Evolutionary conservation across 2,888 invertebrate species (phyloP), one percentile per base, ranked within the genome.

Genomic region (Acrocyrtus sp.): DNA sequence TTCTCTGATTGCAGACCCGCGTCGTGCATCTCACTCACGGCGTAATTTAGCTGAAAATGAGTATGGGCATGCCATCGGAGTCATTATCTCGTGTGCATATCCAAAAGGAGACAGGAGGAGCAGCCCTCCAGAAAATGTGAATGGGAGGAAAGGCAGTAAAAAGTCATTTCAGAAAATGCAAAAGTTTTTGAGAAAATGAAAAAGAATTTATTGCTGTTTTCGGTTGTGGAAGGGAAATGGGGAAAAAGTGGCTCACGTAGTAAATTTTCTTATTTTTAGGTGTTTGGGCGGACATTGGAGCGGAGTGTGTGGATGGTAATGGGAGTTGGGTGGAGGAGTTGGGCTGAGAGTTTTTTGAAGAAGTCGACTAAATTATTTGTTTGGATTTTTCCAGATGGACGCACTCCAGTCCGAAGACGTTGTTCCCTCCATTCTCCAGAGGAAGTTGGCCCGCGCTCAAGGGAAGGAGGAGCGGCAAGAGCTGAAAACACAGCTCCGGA

Each of bases 391-490:
- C 43, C 76, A 81, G 81, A 56, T 77, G 70, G 73, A 81, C 63
- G 60, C 78, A 43, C 76, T 80, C 24, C 50, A 60, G 24, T 72
- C 75, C 10, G 58, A 58, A 41, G 85, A 86, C 78, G 86, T 86
- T 1, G 84, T 84, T 4, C 69, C 85, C 34, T 83, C 82, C 29
- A 83, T 85, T 51, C 81, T 85, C 21, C 80, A 83, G 54, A 80
- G 82, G 34, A 83, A 83, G 74, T 76, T 85, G 67, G 77, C 80
- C 26, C 51, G 58, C 21, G 82, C 83, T 19, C 73, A 70, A 47
- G 81, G 81, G 48, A 76, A 78, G 6, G 78, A 81, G 29, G 78
- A 82, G 72, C 78, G 78, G 58, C 45, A 70, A 65, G 63, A 80
- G 21, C 62, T 83, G 21, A 75, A 82, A 75, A 75, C 72, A 58